Conservation (phyloP, 2,797 vertebrate species). For the Sebastes variabilis region DNA sequence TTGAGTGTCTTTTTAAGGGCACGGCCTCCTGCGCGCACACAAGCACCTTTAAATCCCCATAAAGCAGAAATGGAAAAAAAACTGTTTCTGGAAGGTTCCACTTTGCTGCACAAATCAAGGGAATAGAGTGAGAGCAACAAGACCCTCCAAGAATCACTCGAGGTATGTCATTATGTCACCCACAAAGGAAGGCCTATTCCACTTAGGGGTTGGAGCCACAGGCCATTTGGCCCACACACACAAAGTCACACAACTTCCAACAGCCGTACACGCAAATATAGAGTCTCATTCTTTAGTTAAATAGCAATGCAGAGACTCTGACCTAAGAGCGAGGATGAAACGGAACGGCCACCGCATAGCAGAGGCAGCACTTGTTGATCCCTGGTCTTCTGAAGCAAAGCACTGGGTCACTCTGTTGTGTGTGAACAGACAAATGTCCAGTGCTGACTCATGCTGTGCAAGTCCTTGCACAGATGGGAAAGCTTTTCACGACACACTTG, state of each 20-base stretch:
- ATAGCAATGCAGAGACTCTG: slow-evolving; percentile 40
- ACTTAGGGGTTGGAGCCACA: slow-evolving; percentile 68
- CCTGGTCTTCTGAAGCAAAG: slow-evolving; percentile 19
- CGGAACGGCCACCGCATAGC: slow-evolving; percentile 37
- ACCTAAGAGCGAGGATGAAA: slow-evolving; percentile 54
- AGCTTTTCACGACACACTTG: slow-evolving; percentile 34
- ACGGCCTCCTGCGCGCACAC: slow-evolving; percentile 11
- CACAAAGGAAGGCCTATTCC: slow-evolving; percentile 76
- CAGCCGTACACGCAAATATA: slow-evolving; percentile 57
- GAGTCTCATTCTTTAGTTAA: slow-evolving; percentile 51
- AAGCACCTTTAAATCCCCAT: slow-evolving; percentile 41
- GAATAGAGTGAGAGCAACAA: slow-evolving; percentile 56
- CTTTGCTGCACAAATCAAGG: slow-evolving; percentile 49
- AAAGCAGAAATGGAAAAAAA: slow-evolving; percentile 18
- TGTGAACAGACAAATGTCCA: slow-evolving; percentile 37
- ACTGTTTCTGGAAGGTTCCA: slow-evolving; percentile 53
- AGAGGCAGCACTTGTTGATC: slow-evolving; percentile 50
- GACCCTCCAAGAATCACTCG: slow-evolving; percentile 71
- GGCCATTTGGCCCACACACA: slow-evolving; percentile 67
- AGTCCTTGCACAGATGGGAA: slow-evolving; percentile 43
- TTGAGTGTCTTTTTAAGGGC: slow-evolving; percentile 45
- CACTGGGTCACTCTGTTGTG: slow-evolving; percentile 36
- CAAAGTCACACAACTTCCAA: slow-evolving; percentile 57
- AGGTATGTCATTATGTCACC: slow-evolving; percentile 77
- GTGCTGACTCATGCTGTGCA: slow-evolving; percentile 54